Base-by-base conservation (phyloP, 1,140 invertebrate genomes). In the Maniola jurtina region DNA sequence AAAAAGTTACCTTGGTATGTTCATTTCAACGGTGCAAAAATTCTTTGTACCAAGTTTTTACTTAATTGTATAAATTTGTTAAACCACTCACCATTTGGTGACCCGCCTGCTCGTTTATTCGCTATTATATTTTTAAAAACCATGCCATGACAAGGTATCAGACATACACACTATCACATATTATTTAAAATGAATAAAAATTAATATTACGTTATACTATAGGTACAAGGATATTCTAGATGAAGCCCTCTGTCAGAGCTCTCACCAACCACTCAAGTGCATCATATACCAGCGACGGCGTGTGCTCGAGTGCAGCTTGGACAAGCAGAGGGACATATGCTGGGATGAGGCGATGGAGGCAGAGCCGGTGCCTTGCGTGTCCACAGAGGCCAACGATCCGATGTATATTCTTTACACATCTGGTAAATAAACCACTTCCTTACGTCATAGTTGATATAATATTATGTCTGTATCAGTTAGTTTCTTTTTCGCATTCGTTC, bases 321-420 rank as follows among this genome's bases (percentile, higher is more conserved):
- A 93, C 48, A 82, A 89, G 0, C 92, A 91, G 1, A 84, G 92
- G 36, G 97, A 98, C 81, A 89, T 95, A 8, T 93, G 94, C 50
- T 98, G 96, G 96, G 92, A 96, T 1, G 94, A 96, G 25, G 93
- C 95, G 1, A 68, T 98, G 13, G 86, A 89, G 38, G 91, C 93
- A 0, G 91, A 93, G 2, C 94, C 94, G 11, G 94, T 95, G 68
- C 94, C 96, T 2, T 97, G 96, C 80, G 95, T 98, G 5, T 93
- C 97, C 0, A 94, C 98, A 0, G 94, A 96, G 73, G 95, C 97
- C 9, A 97, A 96, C 76, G 95, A 98, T 73, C 96, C 97, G 0
- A 87, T 98, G 5, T 99, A 99, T 76, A 95, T 99, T 66, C 90
- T 99, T 0, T 98, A 99, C 80, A 99, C 98, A 0, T 98, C 97